A percentile compares a stretch with the other conserved stretches of the same genome.
Evolutionary conservation across 2,113 vertebrate genomes (phyloP).

Genomic region (Euleptes europaea): DNA sequence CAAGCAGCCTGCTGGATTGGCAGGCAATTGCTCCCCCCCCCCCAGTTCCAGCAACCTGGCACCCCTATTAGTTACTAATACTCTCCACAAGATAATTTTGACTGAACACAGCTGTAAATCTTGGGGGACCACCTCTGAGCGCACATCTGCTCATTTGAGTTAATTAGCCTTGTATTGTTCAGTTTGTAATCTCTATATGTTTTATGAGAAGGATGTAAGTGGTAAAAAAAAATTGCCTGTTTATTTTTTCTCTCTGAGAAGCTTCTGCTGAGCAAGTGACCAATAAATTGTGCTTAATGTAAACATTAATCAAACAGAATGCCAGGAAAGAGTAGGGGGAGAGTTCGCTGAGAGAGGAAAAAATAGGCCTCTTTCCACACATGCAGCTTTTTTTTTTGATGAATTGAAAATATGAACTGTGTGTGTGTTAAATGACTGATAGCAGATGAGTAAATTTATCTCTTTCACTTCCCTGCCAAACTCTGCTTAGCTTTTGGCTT

Average conservation of each 20-base stretch:
- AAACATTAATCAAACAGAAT: constrained; percentile 71
- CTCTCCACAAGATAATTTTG: constrained; percentile 45
- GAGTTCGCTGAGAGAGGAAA: constrained; percentile 30
- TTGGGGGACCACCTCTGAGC: constrained; percentile 41
- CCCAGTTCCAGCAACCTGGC: too few species aligned
- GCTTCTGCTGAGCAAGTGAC: constrained; percentile 68
- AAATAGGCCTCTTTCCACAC: neutral
- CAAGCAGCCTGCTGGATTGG: too few species aligned
- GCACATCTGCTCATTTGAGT: constrained; percentile 58
- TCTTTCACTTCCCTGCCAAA: constrained; percentile 11
- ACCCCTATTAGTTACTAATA: constrained; percentile 45
- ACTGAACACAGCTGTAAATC: constrained; percentile 60
- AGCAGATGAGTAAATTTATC: constrained; percentile 19
- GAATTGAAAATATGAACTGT: constrained; percentile 43
- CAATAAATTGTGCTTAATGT: constrained; percentile 68
- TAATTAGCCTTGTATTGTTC: constrained; percentile 70
- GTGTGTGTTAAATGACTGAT: constrained; percentile 42
- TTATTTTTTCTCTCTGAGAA: constrained; percentile 54
- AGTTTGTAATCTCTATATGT: constrained; percentile 62
- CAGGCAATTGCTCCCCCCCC: too few species aligned
- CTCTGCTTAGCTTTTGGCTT: neutral
- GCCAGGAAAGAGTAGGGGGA: constrained; percentile 18
- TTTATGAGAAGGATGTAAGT: constrained; percentile 62
- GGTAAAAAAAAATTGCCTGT: constrained; percentile 45
- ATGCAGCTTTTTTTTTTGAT: constrained; percentile 45